Conservation (phyloP, 1,140 invertebrate genomes). For the Lasaia peninsularis region DNA sequence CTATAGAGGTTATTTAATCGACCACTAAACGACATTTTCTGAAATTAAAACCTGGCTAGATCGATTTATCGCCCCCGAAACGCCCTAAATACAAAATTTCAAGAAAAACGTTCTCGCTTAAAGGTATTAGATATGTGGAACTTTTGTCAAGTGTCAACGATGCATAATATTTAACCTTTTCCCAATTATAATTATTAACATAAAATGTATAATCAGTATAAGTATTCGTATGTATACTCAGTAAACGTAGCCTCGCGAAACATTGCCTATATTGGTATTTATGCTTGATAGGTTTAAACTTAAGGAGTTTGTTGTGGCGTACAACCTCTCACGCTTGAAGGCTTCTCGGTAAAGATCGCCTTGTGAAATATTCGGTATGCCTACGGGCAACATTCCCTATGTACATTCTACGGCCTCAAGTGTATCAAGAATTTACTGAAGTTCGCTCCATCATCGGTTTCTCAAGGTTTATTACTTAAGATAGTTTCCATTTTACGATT, state of each 20-base stretch:
- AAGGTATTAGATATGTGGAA: too few species aligned
- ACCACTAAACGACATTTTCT: too few species aligned
- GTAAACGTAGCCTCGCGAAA: neutral
- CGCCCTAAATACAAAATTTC: too few species aligned
- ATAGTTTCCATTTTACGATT: neutral
- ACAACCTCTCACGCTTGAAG: conserved; percentile 30
- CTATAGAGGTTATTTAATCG: too few species aligned
- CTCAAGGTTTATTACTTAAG: neutral
- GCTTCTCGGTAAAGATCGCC: conserved; percentile 28
- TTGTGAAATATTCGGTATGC: conserved; percentile 22
- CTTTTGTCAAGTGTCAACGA: too few species aligned
- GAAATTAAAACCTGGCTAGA: too few species aligned
- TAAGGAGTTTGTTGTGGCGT: conserved; percentile 22
- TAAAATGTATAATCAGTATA: too few species aligned
- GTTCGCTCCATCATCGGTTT: conserved; percentile 2
- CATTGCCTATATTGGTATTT: conserved; percentile 19
- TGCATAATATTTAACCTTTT: too few species aligned
- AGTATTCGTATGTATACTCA: too few species aligned
- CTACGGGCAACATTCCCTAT: neutral
- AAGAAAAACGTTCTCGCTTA: too few species aligned
- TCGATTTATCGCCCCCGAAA: too few species aligned
- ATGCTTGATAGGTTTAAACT: conserved; percentile 26
- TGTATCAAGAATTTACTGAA: neutral
- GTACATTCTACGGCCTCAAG: neutral
- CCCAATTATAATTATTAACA: too few species aligned